phyloP scores from a whole-genome alignment of 2,797 vertebrate genomes.

The Malurus splendens region DNA sequence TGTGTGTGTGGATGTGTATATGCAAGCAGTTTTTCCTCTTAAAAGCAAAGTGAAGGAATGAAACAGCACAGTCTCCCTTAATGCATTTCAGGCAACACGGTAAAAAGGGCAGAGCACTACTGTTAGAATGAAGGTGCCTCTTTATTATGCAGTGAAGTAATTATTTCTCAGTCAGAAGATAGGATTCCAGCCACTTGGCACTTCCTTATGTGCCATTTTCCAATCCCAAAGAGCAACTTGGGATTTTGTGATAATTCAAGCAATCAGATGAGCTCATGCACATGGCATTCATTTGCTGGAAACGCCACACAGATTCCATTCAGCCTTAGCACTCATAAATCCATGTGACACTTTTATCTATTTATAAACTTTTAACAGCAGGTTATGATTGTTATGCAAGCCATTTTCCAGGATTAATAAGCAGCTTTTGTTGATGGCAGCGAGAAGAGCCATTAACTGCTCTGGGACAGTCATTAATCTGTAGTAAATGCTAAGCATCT shows the following conservation, averaged over 20 bases:
- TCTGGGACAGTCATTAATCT: slow-evolving; percentile 41
- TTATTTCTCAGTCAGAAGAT: slow-evolving; percentile 51
- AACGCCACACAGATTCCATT: slow-evolving; percentile 13
- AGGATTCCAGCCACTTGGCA: slow-evolving; percentile 50
- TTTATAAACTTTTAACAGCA: slow-evolving; percentile 59
- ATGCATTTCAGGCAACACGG: neutral
- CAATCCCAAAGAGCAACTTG: slow-evolving; percentile 45
- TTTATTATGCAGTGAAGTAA: slow-evolving; percentile 24
- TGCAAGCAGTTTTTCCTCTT: neutral
- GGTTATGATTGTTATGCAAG: slow-evolving; percentile 53
- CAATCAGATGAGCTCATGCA: slow-evolving; percentile 52
- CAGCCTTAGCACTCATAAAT: slow-evolving; percentile 35
- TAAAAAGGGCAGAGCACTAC: neutral
- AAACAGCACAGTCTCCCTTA: neutral
- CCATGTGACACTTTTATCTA: slow-evolving; percentile 58
- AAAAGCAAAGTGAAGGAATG: neutral
- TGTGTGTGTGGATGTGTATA: accelerated
- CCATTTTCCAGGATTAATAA: slow-evolving; percentile 50
- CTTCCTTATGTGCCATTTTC: slow-evolving; percentile 19
- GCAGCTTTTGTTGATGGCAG: slow-evolving; percentile 35
- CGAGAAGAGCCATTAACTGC: slow-evolving; percentile 14
- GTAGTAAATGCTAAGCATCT: slow-evolving; percentile 31
- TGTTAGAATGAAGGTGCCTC: slow-evolving; percentile 1
- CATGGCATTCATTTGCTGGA: slow-evolving; percentile 36
- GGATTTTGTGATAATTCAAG: slow-evolving; percentile 57